Evolutionary conservation across 2,888 invertebrate species (phyloP).

Genomic region (Drosophila koepferae): DNA sequence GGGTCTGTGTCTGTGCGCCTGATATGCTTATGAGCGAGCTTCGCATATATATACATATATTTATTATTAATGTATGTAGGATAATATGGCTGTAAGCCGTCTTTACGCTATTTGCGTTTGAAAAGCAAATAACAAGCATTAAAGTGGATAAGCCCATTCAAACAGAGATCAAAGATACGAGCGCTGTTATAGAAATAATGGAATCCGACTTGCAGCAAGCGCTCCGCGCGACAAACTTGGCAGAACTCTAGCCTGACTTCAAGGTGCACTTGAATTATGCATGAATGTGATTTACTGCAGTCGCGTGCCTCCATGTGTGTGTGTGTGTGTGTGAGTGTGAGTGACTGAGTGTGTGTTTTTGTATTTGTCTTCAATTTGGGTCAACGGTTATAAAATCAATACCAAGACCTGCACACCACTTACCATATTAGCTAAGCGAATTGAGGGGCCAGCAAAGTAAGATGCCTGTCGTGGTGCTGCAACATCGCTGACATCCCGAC

Average conservation of each 20-base stretch:
- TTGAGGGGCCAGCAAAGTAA: background rate
- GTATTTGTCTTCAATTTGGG: constrained; percentile 54
- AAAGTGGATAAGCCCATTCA: constrained; percentile 42
- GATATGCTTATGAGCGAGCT: background rate
- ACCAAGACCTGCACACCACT: constrained; percentile 27
- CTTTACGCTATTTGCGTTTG: background rate
- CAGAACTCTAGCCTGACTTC: constrained; percentile 43
- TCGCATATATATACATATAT: constrained; percentile 7
- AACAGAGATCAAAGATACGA: constrained; percentile 16
- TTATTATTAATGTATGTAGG: constrained; percentile 15
- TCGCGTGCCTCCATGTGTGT: constrained; percentile 4
- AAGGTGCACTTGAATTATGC: constrained; percentile 62
- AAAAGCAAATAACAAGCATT: constrained; percentile 17
- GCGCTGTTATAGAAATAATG: background rate
- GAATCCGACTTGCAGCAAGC: background rate
- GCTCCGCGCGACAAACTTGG: constrained; percentile 36
- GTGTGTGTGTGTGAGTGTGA: constrained; percentile 7
- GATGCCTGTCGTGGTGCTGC: constrained; percentile 13
- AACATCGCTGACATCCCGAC: constrained; percentile 8
- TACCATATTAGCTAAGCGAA: constrained; percentile 15
- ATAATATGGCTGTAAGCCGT: background rate
- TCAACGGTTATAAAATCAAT: constrained; percentile 73
- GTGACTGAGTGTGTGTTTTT: constrained; percentile 10
- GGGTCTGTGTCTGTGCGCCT: background rate
- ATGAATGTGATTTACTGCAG: constrained; percentile 35